phyloP scores from a whole-genome alignment of 2,888 invertebrate species.

The Timema podura region DNA sequence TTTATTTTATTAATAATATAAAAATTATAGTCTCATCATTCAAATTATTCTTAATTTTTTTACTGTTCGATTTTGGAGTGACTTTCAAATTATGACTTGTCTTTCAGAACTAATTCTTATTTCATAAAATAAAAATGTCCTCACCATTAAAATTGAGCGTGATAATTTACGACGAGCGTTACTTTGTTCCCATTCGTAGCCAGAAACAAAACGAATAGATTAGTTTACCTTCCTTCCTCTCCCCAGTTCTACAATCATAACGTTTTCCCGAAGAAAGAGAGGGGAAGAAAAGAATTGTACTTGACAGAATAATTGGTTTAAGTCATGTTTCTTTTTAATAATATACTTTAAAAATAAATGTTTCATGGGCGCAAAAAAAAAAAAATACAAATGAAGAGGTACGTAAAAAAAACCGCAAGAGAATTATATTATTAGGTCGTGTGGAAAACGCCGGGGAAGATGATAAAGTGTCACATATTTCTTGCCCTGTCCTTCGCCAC shows the following conservation, averaged over 20 bases:
- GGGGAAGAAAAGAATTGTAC: constrained; percentile 11
- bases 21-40: too few species aligned
- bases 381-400: not conserved
- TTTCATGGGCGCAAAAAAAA: constrained; percentile 1
- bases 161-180: constrained; percentile 2
- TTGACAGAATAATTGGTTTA: constrained; percentile 16
- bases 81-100: too few species aligned
- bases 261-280: not conserved
- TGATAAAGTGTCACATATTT: constrained; percentile 17
- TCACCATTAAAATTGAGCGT: constrained; percentile 3
- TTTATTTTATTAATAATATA: too few species aligned
- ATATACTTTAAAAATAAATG: constrained; percentile 5
- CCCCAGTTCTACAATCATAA: not conserved
- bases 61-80: too few species aligned
- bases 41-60: too few species aligned
- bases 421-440: constrained; percentile 16
- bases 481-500: constrained; percentile 4
- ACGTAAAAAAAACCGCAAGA: constrained; percentile 14
- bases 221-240: too few species aligned
- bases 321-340: constrained; percentile 11
- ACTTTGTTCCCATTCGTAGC: not conserved
- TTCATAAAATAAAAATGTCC: not conserved
- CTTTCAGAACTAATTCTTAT: too few species aligned
- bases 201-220: constrained; percentile 3
- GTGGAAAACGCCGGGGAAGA: constrained; percentile 13